These are phyloP conservation scores for Rhynchonycteris naso DNA, from an alignment of 2,797 vertebrate genomes.

Conservation along the genomic window DNA sequence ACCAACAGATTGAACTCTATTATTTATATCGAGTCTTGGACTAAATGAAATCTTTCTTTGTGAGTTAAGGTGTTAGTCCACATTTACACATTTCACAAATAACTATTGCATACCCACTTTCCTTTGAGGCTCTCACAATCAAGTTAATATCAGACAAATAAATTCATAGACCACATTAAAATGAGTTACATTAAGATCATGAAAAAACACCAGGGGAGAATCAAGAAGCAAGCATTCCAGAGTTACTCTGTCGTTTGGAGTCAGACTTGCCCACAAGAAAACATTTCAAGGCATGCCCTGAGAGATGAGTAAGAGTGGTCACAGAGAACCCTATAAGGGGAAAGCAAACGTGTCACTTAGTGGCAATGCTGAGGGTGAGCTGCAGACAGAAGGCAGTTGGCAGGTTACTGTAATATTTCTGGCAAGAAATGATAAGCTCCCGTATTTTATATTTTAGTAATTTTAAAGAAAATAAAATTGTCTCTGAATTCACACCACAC, in stretches of 20 bases:
- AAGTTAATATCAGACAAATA: background rate
- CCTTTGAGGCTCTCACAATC: background rate
- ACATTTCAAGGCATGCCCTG: background rate
- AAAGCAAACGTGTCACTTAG: background rate
- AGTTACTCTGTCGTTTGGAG: background rate
- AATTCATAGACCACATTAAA: background rate
- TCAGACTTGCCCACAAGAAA: background rate
- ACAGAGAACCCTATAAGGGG: background rate
- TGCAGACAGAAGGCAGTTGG: background rate
- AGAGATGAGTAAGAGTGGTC: background rate
- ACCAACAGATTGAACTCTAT: background rate
- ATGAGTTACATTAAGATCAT: background rate
- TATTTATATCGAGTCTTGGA: background rate
- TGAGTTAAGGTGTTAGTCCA: background rate
- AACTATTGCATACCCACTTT: background rate
- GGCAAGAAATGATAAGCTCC: background rate
- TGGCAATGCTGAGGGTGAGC: background rate
- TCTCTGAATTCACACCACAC: background rate
- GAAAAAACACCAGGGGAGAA: background rate
- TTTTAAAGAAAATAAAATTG: slow-evolving; percentile 25
- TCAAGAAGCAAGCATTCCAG: background rate
- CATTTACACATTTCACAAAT: background rate
- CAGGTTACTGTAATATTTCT: background rate
- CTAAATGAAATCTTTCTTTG: background rate
- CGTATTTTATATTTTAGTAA: slow-evolving; percentile 7